These are phyloP conservation scores for Tetranychus piercei DNA, from an alignment of 2,888 invertebrate species.

Conservation along the genomic window DNA sequence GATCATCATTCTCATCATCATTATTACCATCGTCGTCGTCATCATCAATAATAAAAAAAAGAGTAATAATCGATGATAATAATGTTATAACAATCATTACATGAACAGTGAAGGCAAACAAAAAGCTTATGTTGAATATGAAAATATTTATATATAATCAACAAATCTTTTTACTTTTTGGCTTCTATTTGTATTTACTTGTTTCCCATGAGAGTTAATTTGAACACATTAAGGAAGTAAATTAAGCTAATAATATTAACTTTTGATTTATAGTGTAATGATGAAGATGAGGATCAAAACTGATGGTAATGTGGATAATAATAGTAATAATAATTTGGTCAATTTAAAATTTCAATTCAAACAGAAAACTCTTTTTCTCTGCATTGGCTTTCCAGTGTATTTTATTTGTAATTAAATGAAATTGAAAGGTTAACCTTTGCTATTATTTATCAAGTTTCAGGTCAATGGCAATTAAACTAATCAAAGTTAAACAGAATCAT, in stretches of 20 bases:
- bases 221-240: not conserved
- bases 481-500: not conserved
- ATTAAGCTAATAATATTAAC: not conserved
- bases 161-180: not conserved
- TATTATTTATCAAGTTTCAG: no score
- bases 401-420: no score
- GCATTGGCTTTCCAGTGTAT: no score
- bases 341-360: not conserved
- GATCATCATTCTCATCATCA: not conserved
- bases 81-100: not conserved
- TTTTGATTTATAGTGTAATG: not conserved
- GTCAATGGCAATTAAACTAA: no score
- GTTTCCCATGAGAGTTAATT: not conserved
- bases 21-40: no score
- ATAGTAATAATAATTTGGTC: not conserved
- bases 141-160: not conserved
- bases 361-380: not conserved
- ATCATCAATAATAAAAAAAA: not conserved
- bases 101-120: not conserved
- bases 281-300: not conserved
- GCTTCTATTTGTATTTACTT: not conserved
- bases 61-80: not conserved
- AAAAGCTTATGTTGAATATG: not conserved
- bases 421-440: no score
- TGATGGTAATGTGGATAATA: not conserved